Base-by-base conservation (phyloP, 2,888 invertebrate genomes). In the Xanthostigma xanthostigma region DNA sequence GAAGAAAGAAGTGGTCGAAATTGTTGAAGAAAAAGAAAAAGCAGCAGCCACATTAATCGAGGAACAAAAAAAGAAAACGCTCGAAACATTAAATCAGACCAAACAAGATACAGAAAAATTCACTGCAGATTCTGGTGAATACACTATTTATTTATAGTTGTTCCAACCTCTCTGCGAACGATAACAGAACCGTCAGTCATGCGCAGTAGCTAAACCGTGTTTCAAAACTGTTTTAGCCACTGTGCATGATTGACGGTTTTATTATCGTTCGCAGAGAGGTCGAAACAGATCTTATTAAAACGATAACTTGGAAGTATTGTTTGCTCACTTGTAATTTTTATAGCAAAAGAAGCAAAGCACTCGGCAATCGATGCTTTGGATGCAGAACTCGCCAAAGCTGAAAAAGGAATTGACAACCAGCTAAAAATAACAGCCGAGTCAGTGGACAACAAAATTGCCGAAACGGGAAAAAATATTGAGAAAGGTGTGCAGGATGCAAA, bases 1-100 rank as follows among this genome's bases (percentile, higher is more conserved):
- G 70, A 83, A 83, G 74, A 80, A 79, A 60, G 83, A 83, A 59
- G 78, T 73, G 1, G 77, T 75, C 53, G 75, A 79, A 58, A 63
- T 79, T 52, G 78, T 78, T 2, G 63, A 70, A 35, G 81, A 82
- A 62, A 79, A 77, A 62, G 78, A 67, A 8, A 64, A 72, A 48
- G 74, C 75, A 51, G 78, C 78, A 0, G 74, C 76, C 44, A 74
- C 79, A 53, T 67, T 78, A 48, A 73, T 78, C 10, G 78, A 79
- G 57, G 78, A 78, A 42, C 78, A 80, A 61, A 74, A 75, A 51
- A 72, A 74, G 63, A 78, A 79, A 63, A 72, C 77, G 2, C 77
- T 76, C 5, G 75, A 79, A 60, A 62, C 75, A 8, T 64, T 80
- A 36, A 69, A 72, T 46, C 72, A 77, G 47, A 77, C 78, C 2